These are phyloP conservation scores for Laothoe populi DNA, from an alignment of 2,888 invertebrate genomes.

Conservation along the genomic window DNA sequence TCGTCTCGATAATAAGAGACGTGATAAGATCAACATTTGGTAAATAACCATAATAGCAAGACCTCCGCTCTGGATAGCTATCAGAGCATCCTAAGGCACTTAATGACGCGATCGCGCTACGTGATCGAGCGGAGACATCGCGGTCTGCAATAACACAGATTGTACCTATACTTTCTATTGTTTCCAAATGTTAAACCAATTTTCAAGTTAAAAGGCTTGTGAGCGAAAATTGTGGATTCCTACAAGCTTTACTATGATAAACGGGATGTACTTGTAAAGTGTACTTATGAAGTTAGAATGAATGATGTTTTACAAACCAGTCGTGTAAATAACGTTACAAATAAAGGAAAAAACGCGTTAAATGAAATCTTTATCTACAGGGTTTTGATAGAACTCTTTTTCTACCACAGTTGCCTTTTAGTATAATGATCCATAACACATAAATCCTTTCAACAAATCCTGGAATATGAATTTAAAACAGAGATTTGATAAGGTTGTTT, in stretches of 20 bases:
- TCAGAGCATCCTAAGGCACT: constrained; percentile 55
- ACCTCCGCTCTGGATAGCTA: constrained; percentile 53
- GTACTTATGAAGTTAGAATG: too few species aligned
- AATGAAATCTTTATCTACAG: too few species aligned
- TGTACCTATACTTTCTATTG: constrained; percentile 46
- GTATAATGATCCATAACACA: too few species aligned
- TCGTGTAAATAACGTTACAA: too few species aligned
- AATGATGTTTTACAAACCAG: too few species aligned
- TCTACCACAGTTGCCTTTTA: too few species aligned
- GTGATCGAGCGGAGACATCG: constrained; percentile 49
- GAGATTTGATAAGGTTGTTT: too few species aligned
- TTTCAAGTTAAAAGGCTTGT: background rate
- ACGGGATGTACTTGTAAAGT: background rate
- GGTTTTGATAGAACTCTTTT: too few species aligned
- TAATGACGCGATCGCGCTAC: constrained; percentile 53
- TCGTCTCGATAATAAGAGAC: background rate
- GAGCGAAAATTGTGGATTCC: background rate
- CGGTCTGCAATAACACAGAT: constrained; percentile 41
- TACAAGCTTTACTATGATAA: background rate
- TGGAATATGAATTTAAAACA: too few species aligned
- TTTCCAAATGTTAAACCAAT: constrained; percentile 8
- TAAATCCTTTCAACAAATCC: too few species aligned
- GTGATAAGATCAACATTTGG: constrained; percentile 39
- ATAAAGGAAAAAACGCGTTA: too few species aligned
- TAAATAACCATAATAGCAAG: constrained; percentile 48